phyloP scores from a whole-genome alignment of 2,888 invertebrate species.

The Habroteleia sp. region DNA sequence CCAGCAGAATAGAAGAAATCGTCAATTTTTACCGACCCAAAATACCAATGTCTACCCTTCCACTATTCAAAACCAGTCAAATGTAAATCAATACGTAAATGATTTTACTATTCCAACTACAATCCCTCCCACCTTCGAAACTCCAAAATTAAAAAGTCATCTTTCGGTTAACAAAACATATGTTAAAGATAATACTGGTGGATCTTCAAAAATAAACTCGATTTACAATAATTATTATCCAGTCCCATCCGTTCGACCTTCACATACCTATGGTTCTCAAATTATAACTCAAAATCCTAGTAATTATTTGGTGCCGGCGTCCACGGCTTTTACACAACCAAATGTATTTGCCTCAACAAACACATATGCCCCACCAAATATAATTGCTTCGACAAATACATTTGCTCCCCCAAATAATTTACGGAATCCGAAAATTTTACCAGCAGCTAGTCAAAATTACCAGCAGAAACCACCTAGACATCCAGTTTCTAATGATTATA shows the following conservation, averaged over 20 bases:
- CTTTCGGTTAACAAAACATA: not conserved
- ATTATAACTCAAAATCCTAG: not conserved
- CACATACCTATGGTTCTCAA: not conserved
- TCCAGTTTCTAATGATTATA: not conserved
- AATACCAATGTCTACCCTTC: not conserved
- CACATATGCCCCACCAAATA: not conserved
- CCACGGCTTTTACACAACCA: not conserved
- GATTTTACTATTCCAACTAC: not conserved
- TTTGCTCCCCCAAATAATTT: too few relatives aligned
- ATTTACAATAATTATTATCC: not conserved
- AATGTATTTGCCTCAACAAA: not conserved
- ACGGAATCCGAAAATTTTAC: not conserved
- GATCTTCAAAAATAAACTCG: not conserved
- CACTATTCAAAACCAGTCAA: not conserved
- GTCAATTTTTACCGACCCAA: not conserved
- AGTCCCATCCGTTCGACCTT: not conserved
- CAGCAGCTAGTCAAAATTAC: constrained; percentile 10
- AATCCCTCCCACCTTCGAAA: not conserved
- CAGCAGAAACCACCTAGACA: not conserved
- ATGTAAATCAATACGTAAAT: not conserved
- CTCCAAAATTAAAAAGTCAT: not conserved
- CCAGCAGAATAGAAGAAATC: not conserved
- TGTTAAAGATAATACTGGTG: constrained; percentile 5
- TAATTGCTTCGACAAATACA: too few relatives aligned
- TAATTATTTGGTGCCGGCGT: not conserved